Conservation (phyloP, 2,888 invertebrate species). For the Tetheella fluctuosa region DNA sequence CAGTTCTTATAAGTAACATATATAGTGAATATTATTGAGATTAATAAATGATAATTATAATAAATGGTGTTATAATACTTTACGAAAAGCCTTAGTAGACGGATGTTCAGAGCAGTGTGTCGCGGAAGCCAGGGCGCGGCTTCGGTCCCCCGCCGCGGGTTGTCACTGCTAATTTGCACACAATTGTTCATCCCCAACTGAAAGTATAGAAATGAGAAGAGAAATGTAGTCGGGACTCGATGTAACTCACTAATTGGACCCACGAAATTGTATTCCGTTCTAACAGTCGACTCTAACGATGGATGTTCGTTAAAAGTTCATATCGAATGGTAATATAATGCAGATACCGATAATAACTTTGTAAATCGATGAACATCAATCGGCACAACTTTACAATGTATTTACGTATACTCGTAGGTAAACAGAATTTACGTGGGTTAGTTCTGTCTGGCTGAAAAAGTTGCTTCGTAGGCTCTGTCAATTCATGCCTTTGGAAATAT, state of each 20-base stretch:
- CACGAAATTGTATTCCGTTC: slow-evolving; percentile 59
- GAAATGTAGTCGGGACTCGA: slow-evolving; percentile 65
- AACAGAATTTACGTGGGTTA: not conserved
- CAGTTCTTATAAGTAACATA: too few species aligned
- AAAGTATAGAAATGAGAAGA: slow-evolving; percentile 75
- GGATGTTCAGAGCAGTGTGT: slow-evolving; percentile 46
- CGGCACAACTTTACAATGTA: slow-evolving; percentile 29
- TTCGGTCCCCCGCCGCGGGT: slow-evolving; percentile 60
- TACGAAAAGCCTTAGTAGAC: slow-evolving; percentile 16
- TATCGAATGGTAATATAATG: slow-evolving; percentile 59
- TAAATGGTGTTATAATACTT: too few species aligned
- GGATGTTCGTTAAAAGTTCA: slow-evolving; percentile 64
- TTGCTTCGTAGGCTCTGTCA: not conserved
- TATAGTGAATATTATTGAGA: too few species aligned
- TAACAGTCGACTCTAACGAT: slow-evolving; percentile 44
- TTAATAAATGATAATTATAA: too few species aligned
- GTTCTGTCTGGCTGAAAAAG: not conserved
- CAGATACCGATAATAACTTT: slow-evolving; percentile 52
- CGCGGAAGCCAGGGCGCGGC: slow-evolving; percentile 42
- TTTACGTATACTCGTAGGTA: slow-evolving; percentile 6
- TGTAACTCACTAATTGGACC: slow-evolving; percentile 71
- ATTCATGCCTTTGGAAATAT: not conserved
- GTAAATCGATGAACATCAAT: slow-evolving; percentile 47
- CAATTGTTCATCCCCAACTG: slow-evolving; percentile 76
- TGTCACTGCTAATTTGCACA: slow-evolving; percentile 80